Evolutionary conservation across 1,140 invertebrate genomes (phyloP), one percentile per base, ranked within the genome.

Genomic region (Cyclina sinensis): DNA sequence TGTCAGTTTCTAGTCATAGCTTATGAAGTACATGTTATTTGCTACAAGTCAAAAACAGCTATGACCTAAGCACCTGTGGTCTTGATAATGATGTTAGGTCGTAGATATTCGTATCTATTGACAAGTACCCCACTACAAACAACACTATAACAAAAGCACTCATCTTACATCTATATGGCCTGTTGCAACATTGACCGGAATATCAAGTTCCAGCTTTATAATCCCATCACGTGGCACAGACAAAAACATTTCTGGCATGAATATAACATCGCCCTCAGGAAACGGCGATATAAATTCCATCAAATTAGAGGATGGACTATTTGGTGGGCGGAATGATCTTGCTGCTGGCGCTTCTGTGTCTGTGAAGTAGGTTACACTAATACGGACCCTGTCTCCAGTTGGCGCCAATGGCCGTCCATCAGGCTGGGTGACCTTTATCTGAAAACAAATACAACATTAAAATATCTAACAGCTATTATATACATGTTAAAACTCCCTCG

Each of bases 201-300:
- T 88, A 21, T 82, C 51, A 9, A 88, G 51, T 14, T 76, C 48
- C 2, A 88, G 37, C 21, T 82, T 83, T 43, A 82, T 51, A 0
- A 88, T 57, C 14, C 86, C 86, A 80, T 82, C 46, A n/a, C 51
- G 48, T 16, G 86, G 80, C 18, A 88, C 35, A 12, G 76, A 35
- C 11, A 74, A 37, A 24, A 30, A 65, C 86, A 59, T 81, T 32
- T 83, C 70, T 12, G 86, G 86, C 65, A 82, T 39, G 30, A 88
- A 74, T n/a, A 88, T 76, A 0, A 88, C 86, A 48, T 82, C 35
- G 21, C 86, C 86, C 14, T 35, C 79, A 27, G 78, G 46, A 62
- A 82, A 82, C 2, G 86, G 86, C 12, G 79, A 57, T 39, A 88
- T 43, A 59, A 88, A 88, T 18, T 37, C 74, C 85, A 87, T 80